Evolutionary conservation across 1,140 invertebrate genomes (phyloP).

Genomic region (Calliopsis andreniformis): DNA sequence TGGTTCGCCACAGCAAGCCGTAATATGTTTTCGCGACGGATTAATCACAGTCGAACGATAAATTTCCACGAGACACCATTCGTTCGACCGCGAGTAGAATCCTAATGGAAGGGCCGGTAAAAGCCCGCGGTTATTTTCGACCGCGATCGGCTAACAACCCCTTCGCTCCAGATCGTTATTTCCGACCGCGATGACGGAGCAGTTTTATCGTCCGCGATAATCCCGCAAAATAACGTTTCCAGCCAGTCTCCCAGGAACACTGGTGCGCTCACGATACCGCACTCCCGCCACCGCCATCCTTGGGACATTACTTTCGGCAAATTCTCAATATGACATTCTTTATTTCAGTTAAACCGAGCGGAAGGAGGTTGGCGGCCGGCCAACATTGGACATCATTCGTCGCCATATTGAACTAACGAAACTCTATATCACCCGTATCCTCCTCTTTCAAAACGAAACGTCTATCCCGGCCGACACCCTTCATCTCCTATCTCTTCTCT

Average conservation of each 20-base stretch:
- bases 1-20: constrained; percentile 29
- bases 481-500: not conserved
- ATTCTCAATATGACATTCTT: constrained; percentile 72
- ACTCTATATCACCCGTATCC: constrained; percentile 64
- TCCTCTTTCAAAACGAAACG: constrained; percentile 18
- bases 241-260: constrained; percentile 7
- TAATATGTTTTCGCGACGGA: constrained; percentile 40
- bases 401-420: constrained; percentile 71
- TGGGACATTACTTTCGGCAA: constrained; percentile 59
- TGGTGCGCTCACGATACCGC: constrained; percentile 40
- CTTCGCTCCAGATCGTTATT: constrained; percentile 50
- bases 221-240: constrained; percentile 52
- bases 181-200: constrained; percentile 34
- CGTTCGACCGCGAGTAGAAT: constrained; percentile 52
- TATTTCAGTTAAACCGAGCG: constrained; percentile 71
- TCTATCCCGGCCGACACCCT: not conserved
- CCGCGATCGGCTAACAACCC: constrained; percentile 55
- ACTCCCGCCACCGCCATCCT: constrained; percentile 15
- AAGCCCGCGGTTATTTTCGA: constrained; percentile 63
- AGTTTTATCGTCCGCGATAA: constrained; percentile 62
- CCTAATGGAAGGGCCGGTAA: constrained; percentile 49
- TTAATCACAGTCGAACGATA: constrained; percentile 53
- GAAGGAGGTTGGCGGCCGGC: constrained; percentile 64
- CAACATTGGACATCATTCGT: constrained; percentile 71
- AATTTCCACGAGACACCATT: constrained; percentile 47